Evolutionary conservation across 2,113 vertebrate genomes (phyloP).

Genomic region (Rhipidura dahli): DNA sequence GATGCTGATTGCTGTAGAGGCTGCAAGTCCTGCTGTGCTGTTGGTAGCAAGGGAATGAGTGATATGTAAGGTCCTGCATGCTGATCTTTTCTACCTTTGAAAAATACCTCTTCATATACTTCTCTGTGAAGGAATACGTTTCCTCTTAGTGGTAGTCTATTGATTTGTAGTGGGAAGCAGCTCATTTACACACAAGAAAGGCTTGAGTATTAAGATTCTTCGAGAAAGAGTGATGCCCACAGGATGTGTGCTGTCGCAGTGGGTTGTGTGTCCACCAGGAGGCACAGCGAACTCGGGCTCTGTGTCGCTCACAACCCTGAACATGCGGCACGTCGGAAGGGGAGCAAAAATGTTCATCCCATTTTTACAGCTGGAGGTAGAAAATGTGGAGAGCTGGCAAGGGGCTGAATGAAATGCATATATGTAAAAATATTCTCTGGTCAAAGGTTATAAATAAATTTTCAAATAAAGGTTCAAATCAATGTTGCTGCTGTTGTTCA

Average conservation of each 20-base stretch:
- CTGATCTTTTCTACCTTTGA: not conserved
- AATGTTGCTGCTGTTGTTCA: not conserved
- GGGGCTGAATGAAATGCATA: not conserved
- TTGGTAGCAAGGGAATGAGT: not conserved
- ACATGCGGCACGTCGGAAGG: fast-evolving
- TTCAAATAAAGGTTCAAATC: not conserved
- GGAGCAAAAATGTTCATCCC: not conserved
- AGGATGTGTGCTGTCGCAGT: not conserved
- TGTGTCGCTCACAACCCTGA: not conserved
- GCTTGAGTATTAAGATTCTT: not conserved
- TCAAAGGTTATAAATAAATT: not conserved
- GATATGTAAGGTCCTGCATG: not conserved
- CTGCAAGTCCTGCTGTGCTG: not conserved
- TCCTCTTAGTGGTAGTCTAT: not conserved
- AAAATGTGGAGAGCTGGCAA: not conserved
- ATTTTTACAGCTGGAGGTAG: not conserved
- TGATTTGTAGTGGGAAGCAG: not conserved
- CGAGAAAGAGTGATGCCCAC: not conserved
- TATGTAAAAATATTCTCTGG: not conserved
- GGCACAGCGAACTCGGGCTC: not conserved
- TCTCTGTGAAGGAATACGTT: not conserved
- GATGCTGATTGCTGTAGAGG: not conserved
- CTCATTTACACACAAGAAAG: not conserved
- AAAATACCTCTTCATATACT: not conserved
- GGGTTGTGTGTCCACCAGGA: not conserved